These are phyloP conservation scores for Hydrophis major DNA, from an alignment of 2,797 vertebrate species.

Conservation along the genomic window DNA sequence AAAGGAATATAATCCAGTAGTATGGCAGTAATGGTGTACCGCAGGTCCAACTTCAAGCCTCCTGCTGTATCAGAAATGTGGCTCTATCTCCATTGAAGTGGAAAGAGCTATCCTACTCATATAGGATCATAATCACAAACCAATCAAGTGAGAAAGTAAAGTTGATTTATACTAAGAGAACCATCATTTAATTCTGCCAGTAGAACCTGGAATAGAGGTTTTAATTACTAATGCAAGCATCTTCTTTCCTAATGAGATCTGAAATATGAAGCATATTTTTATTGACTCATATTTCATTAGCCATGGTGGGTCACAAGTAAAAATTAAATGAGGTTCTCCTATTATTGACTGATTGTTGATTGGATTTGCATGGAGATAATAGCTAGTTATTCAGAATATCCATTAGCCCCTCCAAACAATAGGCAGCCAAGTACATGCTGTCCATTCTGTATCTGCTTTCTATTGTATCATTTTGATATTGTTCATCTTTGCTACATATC, in stretches of 20 bases:
- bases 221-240: background rate
- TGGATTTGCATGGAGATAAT: background rate
- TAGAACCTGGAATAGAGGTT: background rate
- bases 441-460: background rate
- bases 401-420: background rate
- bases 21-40: background rate
- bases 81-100: background rate
- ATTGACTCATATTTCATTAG: constrained; percentile 6
- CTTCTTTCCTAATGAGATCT: constrained; percentile 4
- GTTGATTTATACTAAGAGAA: background rate
- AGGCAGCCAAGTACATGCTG: background rate
- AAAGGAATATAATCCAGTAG: background rate
- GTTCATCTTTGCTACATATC: background rate
- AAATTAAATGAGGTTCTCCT: background rate
- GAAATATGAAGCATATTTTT: constrained; percentile 11
- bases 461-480: background rate
- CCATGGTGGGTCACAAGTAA: background rate
- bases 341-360: background rate
- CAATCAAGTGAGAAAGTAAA: background rate
- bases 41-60: background rate
- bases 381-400: background rate
- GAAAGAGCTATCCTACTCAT: background rate
- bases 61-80: background rate
- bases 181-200: background rate
- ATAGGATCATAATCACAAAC: background rate